These are phyloP conservation scores for Teleiodes luculella DNA, from an alignment of 2,888 invertebrate genomes.

Conservation along the genomic window DNA sequence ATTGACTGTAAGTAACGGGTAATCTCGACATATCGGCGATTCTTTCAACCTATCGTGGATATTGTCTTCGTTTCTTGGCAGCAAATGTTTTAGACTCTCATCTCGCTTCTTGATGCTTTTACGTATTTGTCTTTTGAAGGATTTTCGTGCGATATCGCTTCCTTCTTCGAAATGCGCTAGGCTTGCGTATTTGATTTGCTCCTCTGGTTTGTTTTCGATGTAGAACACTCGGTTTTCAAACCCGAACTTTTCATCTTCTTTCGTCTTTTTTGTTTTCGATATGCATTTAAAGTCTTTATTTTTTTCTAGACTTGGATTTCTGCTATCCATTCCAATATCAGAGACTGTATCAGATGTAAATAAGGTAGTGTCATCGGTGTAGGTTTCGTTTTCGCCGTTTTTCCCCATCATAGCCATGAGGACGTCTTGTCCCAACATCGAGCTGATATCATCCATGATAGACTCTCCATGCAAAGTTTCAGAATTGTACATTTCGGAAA, in stretches of 20 bases:
- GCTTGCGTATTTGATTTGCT: constrained; percentile 85
- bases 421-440: constrained; percentile 84
- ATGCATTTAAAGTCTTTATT: constrained; percentile 79
- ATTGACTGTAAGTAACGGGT: constrained; percentile 23
- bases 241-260: constrained; percentile 81
- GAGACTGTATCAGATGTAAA: constrained; percentile 80
- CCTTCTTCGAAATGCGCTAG: constrained; percentile 90
- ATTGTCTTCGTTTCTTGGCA: constrained; percentile 58
- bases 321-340: constrained; percentile 70
- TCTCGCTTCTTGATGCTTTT: constrained; percentile 67
- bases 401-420: constrained; percentile 82
- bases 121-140: constrained; percentile 80
- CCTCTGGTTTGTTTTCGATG: constrained; percentile 75
- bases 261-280: constrained; percentile 65
- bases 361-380: constrained; percentile 84
- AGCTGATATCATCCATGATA: constrained; percentile 87
- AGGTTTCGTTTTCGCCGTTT: constrained; percentile 81
- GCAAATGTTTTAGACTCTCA: constrained; percentile 53
- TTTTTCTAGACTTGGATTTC: constrained; percentile 76
- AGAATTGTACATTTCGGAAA: constrained; percentile 84
- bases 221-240: constrained; percentile 86
- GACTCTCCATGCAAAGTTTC: constrained; percentile 88
- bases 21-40: constrained; percentile 22
- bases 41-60: constrained; percentile 27
- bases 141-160: constrained; percentile 88